Conservation (phyloP, 2,888 invertebrate species). For the Cacoxenus indagator region DNA sequence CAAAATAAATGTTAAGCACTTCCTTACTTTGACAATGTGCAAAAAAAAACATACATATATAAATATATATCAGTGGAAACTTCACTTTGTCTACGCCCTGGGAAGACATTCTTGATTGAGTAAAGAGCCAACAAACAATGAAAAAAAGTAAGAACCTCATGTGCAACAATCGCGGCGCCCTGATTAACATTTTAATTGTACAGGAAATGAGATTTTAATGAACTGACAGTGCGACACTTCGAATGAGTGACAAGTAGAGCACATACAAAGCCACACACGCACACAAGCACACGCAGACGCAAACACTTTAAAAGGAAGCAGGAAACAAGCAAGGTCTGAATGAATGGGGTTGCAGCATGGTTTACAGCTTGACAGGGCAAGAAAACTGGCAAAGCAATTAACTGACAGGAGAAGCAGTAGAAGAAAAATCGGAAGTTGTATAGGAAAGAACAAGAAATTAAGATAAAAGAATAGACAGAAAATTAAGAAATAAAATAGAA, state of each 20-base stretch:
- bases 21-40: too few relatives aligned
- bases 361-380: background rate
- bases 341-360: background rate
- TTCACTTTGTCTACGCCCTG: too few relatives aligned
- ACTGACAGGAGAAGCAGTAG: too few relatives aligned
- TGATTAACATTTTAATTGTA: constrained; percentile 58
- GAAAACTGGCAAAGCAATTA: constrained; percentile 37
- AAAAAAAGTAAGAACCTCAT: constrained; percentile 15
- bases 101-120: too few relatives aligned
- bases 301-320: background rate
- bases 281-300: constrained; percentile 30
- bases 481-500: too few relatives aligned
- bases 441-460: too few relatives aligned
- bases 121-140: too few relatives aligned
- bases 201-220: constrained; percentile 52
- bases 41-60: too few relatives aligned
- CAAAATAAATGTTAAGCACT: too few relatives aligned
- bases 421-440: too few relatives aligned
- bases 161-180: constrained; percentile 27
- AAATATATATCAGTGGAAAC: too few relatives aligned
- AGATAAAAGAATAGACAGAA: too few relatives aligned
- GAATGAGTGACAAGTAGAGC: constrained; percentile 30
- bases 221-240: constrained; percentile 26
- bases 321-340: constrained; percentile 31
- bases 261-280: constrained; percentile 1